Conservation (phyloP, 2,113 vertebrate genomes). For the Ageneiosus marmoratus region DNA sequence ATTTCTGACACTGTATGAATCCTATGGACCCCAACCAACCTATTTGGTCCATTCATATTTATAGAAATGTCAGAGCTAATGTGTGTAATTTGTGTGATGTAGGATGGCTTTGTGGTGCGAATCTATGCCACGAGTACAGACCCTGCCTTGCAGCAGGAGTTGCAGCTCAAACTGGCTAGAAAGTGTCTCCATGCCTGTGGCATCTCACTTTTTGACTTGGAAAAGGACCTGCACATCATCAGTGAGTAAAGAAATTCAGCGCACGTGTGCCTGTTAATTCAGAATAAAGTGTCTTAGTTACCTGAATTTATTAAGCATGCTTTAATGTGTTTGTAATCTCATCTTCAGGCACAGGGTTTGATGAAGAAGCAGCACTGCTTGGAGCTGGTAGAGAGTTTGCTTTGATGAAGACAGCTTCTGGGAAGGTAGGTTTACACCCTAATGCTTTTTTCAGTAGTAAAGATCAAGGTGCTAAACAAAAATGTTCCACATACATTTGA, state of each 20-base stretch:
- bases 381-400: slow-evolving; percentile 98
- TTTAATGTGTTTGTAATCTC: slow-evolving; percentile 29
- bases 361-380: slow-evolving; percentile 94
- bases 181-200: slow-evolving; percentile 98
- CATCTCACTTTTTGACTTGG: slow-evolving; percentile 95
- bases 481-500: not conserved
- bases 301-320: not conserved
- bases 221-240: slow-evolving; percentile 98
- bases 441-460: not conserved
- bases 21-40: not conserved
- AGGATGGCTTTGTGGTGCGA: slow-evolving; percentile 98
- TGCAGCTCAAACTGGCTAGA: slow-evolving; percentile 96
- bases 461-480: not conserved
- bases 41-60: not conserved
- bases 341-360: slow-evolving; percentile 91
- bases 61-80: not conserved
- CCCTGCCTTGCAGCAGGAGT: slow-evolving; percentile 93
- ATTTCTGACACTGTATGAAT: not conserved
- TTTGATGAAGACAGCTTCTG: slow-evolving; percentile 95
- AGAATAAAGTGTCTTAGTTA: not conserved
- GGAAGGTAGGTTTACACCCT: slow-evolving; percentile 82
- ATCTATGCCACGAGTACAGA: slow-evolving; percentile 96
- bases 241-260: slow-evolving; percentile 75
- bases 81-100: slow-evolving; percentile 34
- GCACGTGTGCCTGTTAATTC: not conserved